Evolutionary conservation across 2,888 invertebrate genomes (phyloP).

Genomic region (Polyommatus icarus): DNA sequence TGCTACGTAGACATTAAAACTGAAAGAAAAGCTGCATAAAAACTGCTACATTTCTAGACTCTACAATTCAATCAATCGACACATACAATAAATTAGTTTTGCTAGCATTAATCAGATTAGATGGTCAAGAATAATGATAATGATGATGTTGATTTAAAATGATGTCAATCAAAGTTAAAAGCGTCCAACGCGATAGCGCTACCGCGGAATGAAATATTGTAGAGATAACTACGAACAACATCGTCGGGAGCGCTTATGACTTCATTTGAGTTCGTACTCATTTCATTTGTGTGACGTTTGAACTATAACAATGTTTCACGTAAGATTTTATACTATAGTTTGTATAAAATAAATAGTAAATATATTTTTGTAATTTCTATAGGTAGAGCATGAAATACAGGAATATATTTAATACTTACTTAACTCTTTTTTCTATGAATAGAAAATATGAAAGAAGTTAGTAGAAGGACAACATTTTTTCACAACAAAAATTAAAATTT

Average conservation of each 20-base stretch:
- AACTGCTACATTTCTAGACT: background rate
- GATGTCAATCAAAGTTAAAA: constrained; percentile 32
- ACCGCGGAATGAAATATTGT: constrained; percentile 27
- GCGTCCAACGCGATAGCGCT: constrained; percentile 30
- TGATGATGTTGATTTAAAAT: constrained; percentile 20
- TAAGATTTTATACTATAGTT: too few species aligned
- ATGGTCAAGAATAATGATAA: background rate
- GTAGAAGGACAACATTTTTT: too few species aligned
- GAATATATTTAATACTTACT: too few species aligned
- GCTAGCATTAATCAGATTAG: background rate
- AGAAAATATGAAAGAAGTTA: too few species aligned
- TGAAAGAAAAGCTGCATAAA: background rate
- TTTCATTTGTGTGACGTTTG: background rate
- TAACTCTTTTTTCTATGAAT: too few species aligned
- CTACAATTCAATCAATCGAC: background rate
- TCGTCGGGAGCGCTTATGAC: background rate
- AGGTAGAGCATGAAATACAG: too few species aligned
- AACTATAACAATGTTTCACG: background rate
- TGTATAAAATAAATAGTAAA: too few species aligned
- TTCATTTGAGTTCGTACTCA: background rate
- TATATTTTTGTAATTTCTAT: too few species aligned
- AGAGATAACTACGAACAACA: constrained; percentile 16
- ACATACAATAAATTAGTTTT: background rate
- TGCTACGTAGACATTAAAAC: too few species aligned
- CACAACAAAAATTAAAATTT: too few species aligned